These are phyloP conservation scores for Lipophrys pholis DNA, from an alignment of 2,113 vertebrate genomes.

Conservation along the genomic window DNA sequence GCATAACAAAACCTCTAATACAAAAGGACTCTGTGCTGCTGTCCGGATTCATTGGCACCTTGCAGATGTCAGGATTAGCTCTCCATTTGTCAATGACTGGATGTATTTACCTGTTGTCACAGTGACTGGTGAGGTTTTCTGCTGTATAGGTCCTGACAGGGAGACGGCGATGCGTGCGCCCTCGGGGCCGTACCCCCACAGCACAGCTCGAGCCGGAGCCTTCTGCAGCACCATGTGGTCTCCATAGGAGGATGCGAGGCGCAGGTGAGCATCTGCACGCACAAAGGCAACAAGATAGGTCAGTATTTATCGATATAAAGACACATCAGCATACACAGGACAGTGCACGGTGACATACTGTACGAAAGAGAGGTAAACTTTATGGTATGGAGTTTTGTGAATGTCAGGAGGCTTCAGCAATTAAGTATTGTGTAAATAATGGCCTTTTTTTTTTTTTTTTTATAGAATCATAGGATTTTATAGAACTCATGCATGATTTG, in stretches of 20 bases:
- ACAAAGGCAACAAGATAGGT: background rate
- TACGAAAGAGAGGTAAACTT: too few relatives aligned
- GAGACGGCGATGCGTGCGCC: constrained; percentile 74
- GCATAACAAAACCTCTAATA: background rate
- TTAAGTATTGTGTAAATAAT: too few relatives aligned
- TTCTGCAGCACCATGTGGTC: constrained; percentile 92
- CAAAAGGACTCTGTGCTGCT: background rate
- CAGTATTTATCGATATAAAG: too few relatives aligned
- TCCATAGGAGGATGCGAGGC: constrained; percentile 89
- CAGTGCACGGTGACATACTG: too few relatives aligned
- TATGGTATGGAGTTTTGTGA: too few relatives aligned
- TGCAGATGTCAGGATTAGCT: background rate
- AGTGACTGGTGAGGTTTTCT: constrained; percentile 8
- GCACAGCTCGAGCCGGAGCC: constrained; percentile 84
- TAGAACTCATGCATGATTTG: too few relatives aligned
- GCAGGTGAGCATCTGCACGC: constrained; percentile 72
- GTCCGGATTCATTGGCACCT: background rate
- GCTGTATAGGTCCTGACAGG: constrained; percentile 43
- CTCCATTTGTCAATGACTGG: background rate
- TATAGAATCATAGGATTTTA: too few relatives aligned
- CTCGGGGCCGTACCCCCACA: constrained; percentile 87
- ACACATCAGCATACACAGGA: too few relatives aligned
- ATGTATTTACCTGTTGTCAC: constrained; percentile 67
- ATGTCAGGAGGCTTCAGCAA: too few relatives aligned
- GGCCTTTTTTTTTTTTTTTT: too few relatives aligned